Base-by-base conservation (phyloP, 2,888 invertebrate genomes). In the Eupithecia pulchellata region DNA sequence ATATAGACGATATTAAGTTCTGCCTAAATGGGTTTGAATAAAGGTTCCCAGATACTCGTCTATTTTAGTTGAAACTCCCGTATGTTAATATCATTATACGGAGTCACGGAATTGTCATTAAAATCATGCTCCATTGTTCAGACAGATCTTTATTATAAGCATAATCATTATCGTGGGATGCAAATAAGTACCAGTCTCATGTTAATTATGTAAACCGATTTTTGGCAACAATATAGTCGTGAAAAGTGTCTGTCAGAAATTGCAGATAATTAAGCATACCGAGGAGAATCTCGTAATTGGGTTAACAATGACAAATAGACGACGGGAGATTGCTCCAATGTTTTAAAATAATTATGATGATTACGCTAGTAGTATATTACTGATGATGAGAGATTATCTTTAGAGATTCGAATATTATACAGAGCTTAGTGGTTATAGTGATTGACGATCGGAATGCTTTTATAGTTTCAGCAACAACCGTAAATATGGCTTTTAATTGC, bases 251-350 rank as follows among this genome's bases (percentile, higher is more conserved):
- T 79, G 82, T 79, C 79, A 79, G 79, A 79, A 76, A 84, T 82
- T 79, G 79, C 71, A 75, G 79, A 86, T 84, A 86, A 88, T 89
- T 88, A 88, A 80, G 80, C 83, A 84, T 82, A 82, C 80, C 83
- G 79, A 66, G 68, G 64, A 68, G 80, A 80, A 74, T 77, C 75
- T 79, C 73, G 80, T 84, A 89, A 86, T 84, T 88, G 75, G 89
- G 89, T 84, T 84, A 86, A 82, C 85, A 82, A 85, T 85, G 87
- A 88, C 84, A 85, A 88, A 88, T 87, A 83, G 84, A 82, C 76
- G 81, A 84, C 79, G 82, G 77, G 75, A 75, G 77, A 81, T 81
- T 80, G 76, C 81, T 81, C 75, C 74, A 75, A 79, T 78, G 79
- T 79, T 78, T 80, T 76, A 75, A 81, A 76, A 70, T 70, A 73